Base-by-base conservation (phyloP, 2,113 vertebrate genomes). In the Pterophyllum scalare region DNA sequence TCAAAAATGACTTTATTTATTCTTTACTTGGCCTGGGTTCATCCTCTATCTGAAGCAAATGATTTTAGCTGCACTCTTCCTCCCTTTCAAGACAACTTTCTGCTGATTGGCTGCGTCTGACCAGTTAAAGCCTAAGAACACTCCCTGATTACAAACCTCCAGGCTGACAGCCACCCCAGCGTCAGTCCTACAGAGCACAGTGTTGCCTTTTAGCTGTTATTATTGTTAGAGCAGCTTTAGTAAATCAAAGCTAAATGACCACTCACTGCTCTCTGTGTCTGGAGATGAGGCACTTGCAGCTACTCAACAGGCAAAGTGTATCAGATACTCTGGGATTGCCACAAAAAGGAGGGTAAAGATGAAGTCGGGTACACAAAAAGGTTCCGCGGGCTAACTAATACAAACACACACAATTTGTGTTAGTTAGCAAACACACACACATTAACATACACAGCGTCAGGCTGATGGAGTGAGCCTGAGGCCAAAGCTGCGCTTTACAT, bases 401-500 rank as follows among this genome's bases (percentile, higher is more conserved):
- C 59, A 81, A 80, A 86, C 49, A 43, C 58, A 64, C n/a, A n/a
- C n/a, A n/a, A n/a, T n/a, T n/a, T n/a, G n/a, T n/a, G n/a, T n/a
- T n/a, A n/a, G 52, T 20, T 20, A 54, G 12, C 52, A 49, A 58
- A 74, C 22, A 76, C 35, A 70, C 64, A 74, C 75, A 77, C 75
- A 38, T 58, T 82, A 62, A 74, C 85, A 79, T 26, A 80, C 64
- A 78, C 78, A 82, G 49, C 64, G 77, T 20, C 61, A 90, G 81
- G 77, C 8, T 38, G 35, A 38, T 38, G 8, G 35, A 38, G 35
- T 38, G 35, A 89, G 92, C 92, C 94, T 79, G 26, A 28, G 91
- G 91, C 91, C 81, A 77, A 78, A 33, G 46, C 80, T 28, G 33
- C 11, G 22, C 77, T 92, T 93, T 94, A 90, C 91, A 94, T 95